A percentile compares a stretch with the other conserved stretches of the same genome.
Evolutionary conservation across 2,113 vertebrate species (phyloP).

Genomic region (Suricata suricatta): DNA sequence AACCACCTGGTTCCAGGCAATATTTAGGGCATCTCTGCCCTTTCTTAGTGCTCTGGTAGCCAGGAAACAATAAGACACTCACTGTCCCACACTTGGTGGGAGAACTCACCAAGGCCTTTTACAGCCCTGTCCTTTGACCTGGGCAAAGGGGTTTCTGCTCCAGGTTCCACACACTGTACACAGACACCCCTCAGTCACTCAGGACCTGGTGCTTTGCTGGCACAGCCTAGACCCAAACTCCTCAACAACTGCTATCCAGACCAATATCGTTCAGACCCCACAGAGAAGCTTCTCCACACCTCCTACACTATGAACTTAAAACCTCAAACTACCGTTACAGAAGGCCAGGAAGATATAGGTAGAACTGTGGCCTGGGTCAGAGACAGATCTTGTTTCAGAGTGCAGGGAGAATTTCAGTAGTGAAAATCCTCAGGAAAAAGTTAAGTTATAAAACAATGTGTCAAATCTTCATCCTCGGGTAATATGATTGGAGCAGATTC

Average conservation of each 20-base stretch:
- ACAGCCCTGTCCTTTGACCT: neutral
- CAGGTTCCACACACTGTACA: neutral
- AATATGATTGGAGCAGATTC: neutral
- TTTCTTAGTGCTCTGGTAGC: neutral
- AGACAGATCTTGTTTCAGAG: neutral
- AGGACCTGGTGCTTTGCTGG: neutral
- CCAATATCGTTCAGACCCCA: neutral
- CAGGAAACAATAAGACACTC: no score
- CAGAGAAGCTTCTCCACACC: neutral
- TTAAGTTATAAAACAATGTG: neutral
- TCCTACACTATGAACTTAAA: neutral
- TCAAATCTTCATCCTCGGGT: neutral
- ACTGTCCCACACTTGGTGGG: neutral
- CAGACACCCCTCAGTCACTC: neutral
- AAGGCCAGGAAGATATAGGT: neutral
- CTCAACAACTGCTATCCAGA: neutral
- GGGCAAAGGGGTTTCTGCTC: neutral
- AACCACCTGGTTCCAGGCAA: neutral
- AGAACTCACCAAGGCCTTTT: neutral
- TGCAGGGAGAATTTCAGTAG: neutral
- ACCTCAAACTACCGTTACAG: neutral
- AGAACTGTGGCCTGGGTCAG: neutral
- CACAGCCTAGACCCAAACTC: neutral
- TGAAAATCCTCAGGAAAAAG: neutral
- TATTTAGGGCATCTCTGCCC: neutral